Evolutionary conservation across 64 coral and sea anemone genomes (phyloP), one percentile per base, ranked within the genome.

Genomic region (Porites lutea): DNA sequence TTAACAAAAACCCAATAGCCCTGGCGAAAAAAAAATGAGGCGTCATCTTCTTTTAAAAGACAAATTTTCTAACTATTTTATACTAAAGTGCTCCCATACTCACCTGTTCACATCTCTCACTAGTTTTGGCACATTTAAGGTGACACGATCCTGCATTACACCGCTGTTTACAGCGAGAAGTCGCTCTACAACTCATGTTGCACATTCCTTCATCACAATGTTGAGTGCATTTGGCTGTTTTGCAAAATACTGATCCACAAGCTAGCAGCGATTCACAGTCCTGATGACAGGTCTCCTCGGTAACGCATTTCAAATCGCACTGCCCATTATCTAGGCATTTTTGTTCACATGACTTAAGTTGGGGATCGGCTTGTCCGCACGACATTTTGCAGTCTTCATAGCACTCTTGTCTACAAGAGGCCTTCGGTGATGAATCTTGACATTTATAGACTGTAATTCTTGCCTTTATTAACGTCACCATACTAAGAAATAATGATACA

Each of bases 341-440:
- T 68, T 84, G 81, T 6, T 84, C 81, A 48, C 81, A 84, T 64
- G 81, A 68, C 64, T 84, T 84, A 14, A 61, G 55, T 27, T 23
- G 23, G 3, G 23, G 13, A 11, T 67, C 13, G 19, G 19, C 19
- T 47, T 50, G 19, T 20, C 46, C 16, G 46, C 81, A 84, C 23
- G 46, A 67, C 81, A 84, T 84, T 14, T 84, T 48, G 19, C 81
- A 84, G 48, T 84, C 63, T 68, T 84, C 43, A 18, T 84, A 16
- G 19, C 81, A 84, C 16, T 48, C 64, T n/a, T 84, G 81, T 69
- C n/a, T 52, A n/a, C 81, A 84, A 3, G 55, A 14, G 81, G 8
- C 61, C 13, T 37, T 19, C 13, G 11, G 0, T 44, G 47, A 51
- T 22, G 46, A 68, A 20, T 46, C 8, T 67, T 84, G 14, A 37